phyloP scores from a whole-genome alignment of 2,888 invertebrate genomes.

The Ornithoptera alexandrae region DNA sequence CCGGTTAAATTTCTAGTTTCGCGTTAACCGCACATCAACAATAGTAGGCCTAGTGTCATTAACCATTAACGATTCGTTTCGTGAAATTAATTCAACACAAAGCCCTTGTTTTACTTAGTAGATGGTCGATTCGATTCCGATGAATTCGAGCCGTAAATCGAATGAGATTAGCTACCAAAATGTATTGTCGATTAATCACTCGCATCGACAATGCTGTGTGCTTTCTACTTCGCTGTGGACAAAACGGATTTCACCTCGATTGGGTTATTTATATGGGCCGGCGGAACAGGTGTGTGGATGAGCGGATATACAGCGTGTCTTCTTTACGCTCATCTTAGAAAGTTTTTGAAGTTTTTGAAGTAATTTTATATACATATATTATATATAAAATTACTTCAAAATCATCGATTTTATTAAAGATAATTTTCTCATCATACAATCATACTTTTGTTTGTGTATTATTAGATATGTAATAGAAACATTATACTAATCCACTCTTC shows the following conservation, averaged over 20 bases:
- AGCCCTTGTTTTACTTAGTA: slow-evolving; percentile 36
- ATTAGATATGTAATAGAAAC: too few relatives aligned
- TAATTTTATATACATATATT: too few relatives aligned
- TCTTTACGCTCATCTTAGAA: slow-evolving; percentile 15
- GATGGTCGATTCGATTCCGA: slow-evolving; percentile 52
- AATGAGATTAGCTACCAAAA: slow-evolving; percentile 57
- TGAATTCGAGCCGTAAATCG: slow-evolving; percentile 52
- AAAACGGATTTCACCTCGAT: slow-evolving; percentile 71
- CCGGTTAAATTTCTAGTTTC: slow-evolving; percentile 28
- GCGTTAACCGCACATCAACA: slow-evolving; percentile 35
- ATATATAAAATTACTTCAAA: too few relatives aligned
- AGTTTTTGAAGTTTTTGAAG: too few relatives aligned
- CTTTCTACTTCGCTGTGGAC: slow-evolving; percentile 60
- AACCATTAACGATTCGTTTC: slow-evolving; percentile 31
- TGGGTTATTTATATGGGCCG: slow-evolving; percentile 65
- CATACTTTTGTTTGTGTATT: too few relatives aligned
- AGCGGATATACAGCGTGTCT: slow-evolving; percentile 49
- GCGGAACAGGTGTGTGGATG: slow-evolving; percentile 60
- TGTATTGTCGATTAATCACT: slow-evolving; percentile 46
- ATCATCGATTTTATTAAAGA: too few relatives aligned
- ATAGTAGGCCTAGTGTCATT: slow-evolving; percentile 39
- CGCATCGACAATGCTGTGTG: slow-evolving; percentile 39
- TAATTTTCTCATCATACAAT: too few relatives aligned
- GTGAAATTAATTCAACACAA: slow-evolving; percentile 34
- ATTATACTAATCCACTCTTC: too few relatives aligned